Percentiles rank a stretch among this genome's conserved stretches.
phyloP scores from a whole-genome alignment of 2,113 vertebrate species.

The mouse (Mus musculus) region DNA sequence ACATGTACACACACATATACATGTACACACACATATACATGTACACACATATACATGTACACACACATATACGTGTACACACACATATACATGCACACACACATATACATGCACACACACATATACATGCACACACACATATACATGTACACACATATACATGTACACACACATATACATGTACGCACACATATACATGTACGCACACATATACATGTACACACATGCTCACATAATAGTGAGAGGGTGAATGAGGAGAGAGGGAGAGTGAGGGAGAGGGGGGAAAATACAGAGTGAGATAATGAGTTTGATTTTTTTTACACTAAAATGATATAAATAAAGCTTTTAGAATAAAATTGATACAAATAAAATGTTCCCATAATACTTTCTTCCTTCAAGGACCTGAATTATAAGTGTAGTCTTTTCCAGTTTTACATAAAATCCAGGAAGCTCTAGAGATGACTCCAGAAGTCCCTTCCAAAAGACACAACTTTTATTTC shows the following conservation, averaged over 20 bases:
- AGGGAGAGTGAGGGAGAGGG: too few relatives aligned
- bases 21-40: too few relatives aligned
- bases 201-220: background rate
- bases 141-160: too few relatives aligned
- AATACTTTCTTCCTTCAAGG: background rate
- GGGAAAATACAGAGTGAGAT: background rate
- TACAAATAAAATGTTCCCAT: background rate
- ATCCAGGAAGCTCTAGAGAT: background rate
- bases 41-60: too few relatives aligned
- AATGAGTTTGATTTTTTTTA: background rate
- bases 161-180: background rate
- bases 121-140: too few relatives aligned
- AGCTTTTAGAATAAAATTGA: background rate
- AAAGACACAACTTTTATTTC: background rate
- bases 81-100: too few relatives aligned
- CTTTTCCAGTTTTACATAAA: slow-evolving; percentile 48
- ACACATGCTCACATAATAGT: background rate
- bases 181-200: background rate
- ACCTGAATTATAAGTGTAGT: background rate
- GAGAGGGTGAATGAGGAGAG: background rate
- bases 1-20: too few relatives aligned
- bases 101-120: too few relatives aligned
- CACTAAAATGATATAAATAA: background rate
- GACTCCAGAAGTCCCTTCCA: background rate
- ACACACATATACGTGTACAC: too few relatives aligned